Conservation (phyloP, 2,797 vertebrate genomes). For the Sarcophilus harrisii region DNA sequence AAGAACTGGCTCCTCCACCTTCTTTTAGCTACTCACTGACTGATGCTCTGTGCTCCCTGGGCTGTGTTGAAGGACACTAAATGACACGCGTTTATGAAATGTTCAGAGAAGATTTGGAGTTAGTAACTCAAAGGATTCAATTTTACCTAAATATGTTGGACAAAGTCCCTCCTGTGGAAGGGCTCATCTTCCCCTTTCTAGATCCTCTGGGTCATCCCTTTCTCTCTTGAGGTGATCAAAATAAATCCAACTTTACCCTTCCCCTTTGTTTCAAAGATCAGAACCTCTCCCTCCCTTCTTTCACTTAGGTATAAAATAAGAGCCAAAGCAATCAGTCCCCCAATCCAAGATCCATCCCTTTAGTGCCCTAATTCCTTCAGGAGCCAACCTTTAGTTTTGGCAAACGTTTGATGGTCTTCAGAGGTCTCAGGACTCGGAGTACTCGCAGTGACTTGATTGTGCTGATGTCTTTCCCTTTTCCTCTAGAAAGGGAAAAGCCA, state of each 20-base stretch:
- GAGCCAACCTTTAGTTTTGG: constrained; percentile 95
- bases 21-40: not conserved
- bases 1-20: not conserved
- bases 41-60: not conserved
- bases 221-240: not conserved
- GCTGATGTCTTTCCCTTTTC: constrained; percentile 98
- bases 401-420: constrained; percentile 98
- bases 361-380: not conserved
- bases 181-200: not conserved
- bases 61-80: not conserved
- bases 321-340: not conserved
- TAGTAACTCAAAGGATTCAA: not conserved
- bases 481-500: constrained; percentile 87
- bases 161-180: not conserved
- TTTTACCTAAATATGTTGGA: not conserved
- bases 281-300: not conserved
- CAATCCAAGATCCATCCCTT: not conserved
- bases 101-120: not conserved
- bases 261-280: not conserved
- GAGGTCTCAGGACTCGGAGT: constrained; percentile 93
- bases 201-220: not conserved
- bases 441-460: constrained; percentile 98
- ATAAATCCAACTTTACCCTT: not conserved
- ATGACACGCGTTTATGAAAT: not conserved
- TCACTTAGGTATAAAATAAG: not conserved